Evolutionary conservation across 2,888 invertebrate species (phyloP), one percentile per base, ranked within the genome.

Genomic region (Acleris cristana): DNA sequence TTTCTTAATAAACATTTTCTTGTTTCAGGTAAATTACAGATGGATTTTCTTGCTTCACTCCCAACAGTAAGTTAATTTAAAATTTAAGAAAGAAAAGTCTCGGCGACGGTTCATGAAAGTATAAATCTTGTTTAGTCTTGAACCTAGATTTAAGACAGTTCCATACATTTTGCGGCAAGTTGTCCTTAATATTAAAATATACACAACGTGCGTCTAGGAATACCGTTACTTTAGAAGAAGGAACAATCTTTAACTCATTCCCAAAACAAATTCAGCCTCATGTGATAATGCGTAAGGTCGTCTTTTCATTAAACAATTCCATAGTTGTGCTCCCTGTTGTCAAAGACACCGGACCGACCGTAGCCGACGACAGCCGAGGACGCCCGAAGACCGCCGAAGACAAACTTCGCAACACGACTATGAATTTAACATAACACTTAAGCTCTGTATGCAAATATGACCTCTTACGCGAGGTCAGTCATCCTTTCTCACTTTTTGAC

Each of bases 371-470:
- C 53, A 18, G 26, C 45, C 57, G 56, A 57, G 52, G n/a, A 45
- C 56, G 6, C 18, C 45, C 48, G 59, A 60, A 18, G 14, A 34
- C n/a, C 10, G 26, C 54, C 34, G 48, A 56, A 45, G 34, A 53
- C 18, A 48, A 58, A n/a, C 30, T 16, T n/a, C 10, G 18, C 19
- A 54, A 61, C 70, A 70, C 51, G 44, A 53, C 51, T 21, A 68
- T 70, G 61, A 68, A 68, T 70, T 59, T 62, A 62, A 65, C 62
- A 65, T 60, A 53, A 48, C 57, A 45, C 40, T 49, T 48, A 48
- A 16, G 16, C 18, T 62, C 62, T 48, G 44, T 52, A 70, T 68
- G 65, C 65, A 53, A 70, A 70, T 62, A 55, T n/a, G 49, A 19
- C 48, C 44, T 26, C 45, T 53, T 52, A 40, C 26, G 21, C 57